phyloP scores from a whole-genome alignment of 2,888 invertebrate species.

The Epistrophe grossulariae region DNA sequence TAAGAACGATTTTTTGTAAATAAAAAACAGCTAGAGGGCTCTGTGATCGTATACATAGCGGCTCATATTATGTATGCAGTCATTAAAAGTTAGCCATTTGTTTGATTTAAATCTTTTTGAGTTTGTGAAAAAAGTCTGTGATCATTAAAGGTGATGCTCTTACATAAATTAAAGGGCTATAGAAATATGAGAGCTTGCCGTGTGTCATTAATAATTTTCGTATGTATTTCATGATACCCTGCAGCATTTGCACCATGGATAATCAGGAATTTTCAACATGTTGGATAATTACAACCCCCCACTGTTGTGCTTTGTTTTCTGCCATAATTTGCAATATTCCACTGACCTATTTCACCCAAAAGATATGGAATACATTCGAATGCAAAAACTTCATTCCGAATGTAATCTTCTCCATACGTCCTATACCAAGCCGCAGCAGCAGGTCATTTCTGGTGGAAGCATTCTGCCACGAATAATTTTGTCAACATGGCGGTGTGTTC shows the following conservation, averaged over 20 bases:
- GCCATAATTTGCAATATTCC: neutral
- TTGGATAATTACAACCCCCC: neutral
- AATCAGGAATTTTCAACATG: neutral
- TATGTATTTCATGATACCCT: neutral
- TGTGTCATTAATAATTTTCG: neutral
- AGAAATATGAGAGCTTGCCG: no score
- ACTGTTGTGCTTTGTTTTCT: neutral
- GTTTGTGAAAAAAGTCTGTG: no score
- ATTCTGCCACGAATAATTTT: constrained; percentile 41
- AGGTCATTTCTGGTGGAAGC: constrained; percentile 61
- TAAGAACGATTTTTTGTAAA: no score
- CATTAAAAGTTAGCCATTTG: no score
- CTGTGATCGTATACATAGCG: no score
- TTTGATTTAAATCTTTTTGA: no score
- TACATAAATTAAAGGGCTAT: no score
- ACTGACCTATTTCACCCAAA: constrained; percentile 21
- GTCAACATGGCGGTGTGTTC: constrained; percentile 58
- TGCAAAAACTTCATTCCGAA: constrained; percentile 17
- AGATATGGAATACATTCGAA: neutral
- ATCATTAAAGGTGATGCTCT: no score
- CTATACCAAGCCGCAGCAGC: neutral
- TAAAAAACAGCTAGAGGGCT: no score
- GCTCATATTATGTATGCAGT: no score
- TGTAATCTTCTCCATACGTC: constrained; percentile 47
- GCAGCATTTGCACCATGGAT: neutral